These are phyloP conservation scores for Odiellus spinosus DNA, from an alignment of 2,888 invertebrate genomes.

Conservation along the genomic window DNA sequence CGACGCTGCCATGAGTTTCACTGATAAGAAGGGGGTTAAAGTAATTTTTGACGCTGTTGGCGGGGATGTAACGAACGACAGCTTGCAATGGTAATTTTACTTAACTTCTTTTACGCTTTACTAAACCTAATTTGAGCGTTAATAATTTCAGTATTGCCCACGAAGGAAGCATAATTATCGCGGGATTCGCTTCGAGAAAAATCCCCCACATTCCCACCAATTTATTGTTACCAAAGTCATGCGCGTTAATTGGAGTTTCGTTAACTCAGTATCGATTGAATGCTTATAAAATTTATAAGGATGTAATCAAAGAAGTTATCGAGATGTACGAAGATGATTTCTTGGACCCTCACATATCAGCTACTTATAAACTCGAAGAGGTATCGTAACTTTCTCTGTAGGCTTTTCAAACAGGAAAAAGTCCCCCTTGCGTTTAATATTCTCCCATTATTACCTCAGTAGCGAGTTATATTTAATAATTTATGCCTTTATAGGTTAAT, in stretches of 20 bases:
- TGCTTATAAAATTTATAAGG: constrained; percentile 39
- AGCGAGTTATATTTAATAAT: too few species aligned
- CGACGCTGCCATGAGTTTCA: constrained; percentile 40
- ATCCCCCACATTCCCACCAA: constrained; percentile 34
- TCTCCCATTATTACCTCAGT: too few species aligned
- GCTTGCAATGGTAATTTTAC: constrained; percentile 39
- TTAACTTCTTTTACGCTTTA: too few species aligned
- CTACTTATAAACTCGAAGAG: constrained; percentile 39
- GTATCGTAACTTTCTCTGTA: constrained; percentile 17
- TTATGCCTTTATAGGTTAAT: constrained; percentile 32
- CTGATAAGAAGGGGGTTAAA: constrained; percentile 42
- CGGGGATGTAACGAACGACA: constrained; percentile 41
- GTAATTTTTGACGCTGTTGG: constrained; percentile 49
- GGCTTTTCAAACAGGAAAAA: too few species aligned
- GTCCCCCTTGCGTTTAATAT: too few species aligned
- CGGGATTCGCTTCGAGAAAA: constrained; percentile 37
- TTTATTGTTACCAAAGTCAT: constrained; percentile 32
- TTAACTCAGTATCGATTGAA: constrained; percentile 36
- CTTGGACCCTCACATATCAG: constrained; percentile 42
- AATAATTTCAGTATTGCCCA: constrained; percentile 36
- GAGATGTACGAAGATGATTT: constrained; percentile 44
- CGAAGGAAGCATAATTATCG: constrained; percentile 38
- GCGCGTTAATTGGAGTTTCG: constrained; percentile 38
- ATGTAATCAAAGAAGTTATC: constrained; percentile 42
- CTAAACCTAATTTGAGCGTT: too few species aligned